Conservation (phyloP, 2,888 invertebrate genomes). For the Cybosia mesomella region DNA sequence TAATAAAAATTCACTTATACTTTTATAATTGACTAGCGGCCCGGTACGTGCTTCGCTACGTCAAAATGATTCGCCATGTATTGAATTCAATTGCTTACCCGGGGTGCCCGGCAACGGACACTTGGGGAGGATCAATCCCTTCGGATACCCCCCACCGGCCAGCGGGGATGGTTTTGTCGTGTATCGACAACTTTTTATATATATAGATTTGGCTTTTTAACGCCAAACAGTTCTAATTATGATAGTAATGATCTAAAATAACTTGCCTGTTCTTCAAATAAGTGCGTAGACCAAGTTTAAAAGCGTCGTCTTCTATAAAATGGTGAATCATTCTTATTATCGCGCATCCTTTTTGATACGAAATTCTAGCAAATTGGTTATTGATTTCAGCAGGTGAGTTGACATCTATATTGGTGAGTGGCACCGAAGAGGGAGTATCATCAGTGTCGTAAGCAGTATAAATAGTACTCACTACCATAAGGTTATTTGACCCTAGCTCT, state of each 20-base stretch:
- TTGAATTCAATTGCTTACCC: too few species aligned
- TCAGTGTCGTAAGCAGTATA: conserved; percentile 89
- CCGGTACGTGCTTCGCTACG: too few species aligned
- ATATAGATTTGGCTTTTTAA: too few species aligned
- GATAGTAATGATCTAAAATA: background rate
- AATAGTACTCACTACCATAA: conserved; percentile 88
- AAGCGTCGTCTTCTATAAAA: conserved; percentile 72
- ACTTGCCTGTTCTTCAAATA: conserved; percentile 84
- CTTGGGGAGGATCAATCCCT: too few species aligned
- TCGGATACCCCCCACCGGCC: too few species aligned
- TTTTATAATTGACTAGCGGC: too few species aligned
- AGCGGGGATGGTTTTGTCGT: too few species aligned
- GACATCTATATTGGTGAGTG: conserved; percentile 87
- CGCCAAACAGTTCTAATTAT: too few species aligned
- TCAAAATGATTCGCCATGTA: too few species aligned
- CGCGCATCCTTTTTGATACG: conserved; percentile 89
- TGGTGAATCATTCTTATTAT: conserved; percentile 83
- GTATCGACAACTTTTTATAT: too few species aligned
- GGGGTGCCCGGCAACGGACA: too few species aligned
- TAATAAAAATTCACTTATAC: too few species aligned
- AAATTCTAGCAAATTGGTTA: conserved; percentile 89
- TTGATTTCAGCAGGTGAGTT: conserved; percentile 88
- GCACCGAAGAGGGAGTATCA: conserved; percentile 76
- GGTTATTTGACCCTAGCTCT: conserved; percentile 88
- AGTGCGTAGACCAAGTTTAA: conserved; percentile 59